phyloP scores from a whole-genome alignment of 2,797 vertebrate genomes.

The Austrolebias charrua region DNA sequence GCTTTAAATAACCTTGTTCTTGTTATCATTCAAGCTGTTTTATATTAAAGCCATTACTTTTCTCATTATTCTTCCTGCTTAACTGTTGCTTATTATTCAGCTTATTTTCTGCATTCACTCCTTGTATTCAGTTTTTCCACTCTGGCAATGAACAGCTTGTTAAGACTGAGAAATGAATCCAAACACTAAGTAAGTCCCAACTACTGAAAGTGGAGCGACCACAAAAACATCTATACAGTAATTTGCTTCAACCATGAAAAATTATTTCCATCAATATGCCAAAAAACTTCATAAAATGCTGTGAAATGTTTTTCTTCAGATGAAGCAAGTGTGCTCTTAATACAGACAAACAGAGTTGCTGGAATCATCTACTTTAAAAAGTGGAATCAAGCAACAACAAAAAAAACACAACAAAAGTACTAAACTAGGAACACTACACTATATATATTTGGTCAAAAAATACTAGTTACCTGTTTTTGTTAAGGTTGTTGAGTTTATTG shows the following conservation, averaged over 20 bases:
- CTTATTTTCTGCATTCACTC: neutral
- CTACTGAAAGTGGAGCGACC: neutral
- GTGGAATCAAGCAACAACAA: constrained; percentile 2
- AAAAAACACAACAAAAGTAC: neutral
- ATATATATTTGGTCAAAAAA: constrained; percentile 2
- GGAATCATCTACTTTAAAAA: constrained; percentile 16
- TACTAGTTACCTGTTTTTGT: no score
- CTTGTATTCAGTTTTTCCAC: constrained; percentile 9
- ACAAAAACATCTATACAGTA: constrained; percentile 6
- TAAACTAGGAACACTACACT: constrained; percentile 11
- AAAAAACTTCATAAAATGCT: constrained; percentile 19
- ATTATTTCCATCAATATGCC: constrained; percentile 31
- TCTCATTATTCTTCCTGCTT: neutral
- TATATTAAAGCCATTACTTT: neutral
- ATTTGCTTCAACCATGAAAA: constrained; percentile 12
- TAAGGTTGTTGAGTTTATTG: no score
- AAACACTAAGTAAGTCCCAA: constrained; percentile 21
- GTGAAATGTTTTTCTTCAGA: constrained; percentile 17
- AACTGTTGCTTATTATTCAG: neutral
- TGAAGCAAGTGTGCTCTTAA: neutral
- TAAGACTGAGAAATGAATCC: constrained; percentile 21
- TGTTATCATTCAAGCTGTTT: neutral
- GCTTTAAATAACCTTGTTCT: neutral
- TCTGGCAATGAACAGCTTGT: constrained; percentile 8
- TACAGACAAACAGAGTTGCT: constrained; percentile 9